Conservation (phyloP, 1,140 invertebrate genomes). For the Rhagoletis zephyria region DNA sequence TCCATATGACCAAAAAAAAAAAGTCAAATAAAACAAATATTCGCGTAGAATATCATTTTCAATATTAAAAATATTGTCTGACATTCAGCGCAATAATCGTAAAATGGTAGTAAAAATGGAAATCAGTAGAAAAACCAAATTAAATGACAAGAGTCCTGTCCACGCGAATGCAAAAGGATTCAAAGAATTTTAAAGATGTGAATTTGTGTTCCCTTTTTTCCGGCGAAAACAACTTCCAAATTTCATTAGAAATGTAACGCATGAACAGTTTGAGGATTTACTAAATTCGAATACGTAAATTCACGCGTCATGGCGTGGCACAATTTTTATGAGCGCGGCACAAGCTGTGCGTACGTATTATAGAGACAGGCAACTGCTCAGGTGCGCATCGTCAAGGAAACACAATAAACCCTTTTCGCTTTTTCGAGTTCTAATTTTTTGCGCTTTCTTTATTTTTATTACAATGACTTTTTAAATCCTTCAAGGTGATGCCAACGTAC, state of each 20-base stretch:
- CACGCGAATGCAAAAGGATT: too few relatives aligned
- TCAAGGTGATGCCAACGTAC: background rate
- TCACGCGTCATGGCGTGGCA: too few relatives aligned
- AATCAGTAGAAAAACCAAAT: background rate
- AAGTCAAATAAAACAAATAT: background rate
- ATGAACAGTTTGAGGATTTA: too few relatives aligned
- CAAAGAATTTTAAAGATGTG: too few relatives aligned
- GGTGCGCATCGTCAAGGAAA: background rate
- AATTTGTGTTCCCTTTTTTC: too few relatives aligned
- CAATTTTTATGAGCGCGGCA: too few relatives aligned
- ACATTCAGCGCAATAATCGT: background rate
- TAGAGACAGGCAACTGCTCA: background rate
- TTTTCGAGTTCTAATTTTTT: background rate
- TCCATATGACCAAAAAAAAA: too few relatives aligned
- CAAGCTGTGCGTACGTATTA: too few relatives aligned
- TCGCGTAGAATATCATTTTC: background rate
- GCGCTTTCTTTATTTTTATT: background rate
- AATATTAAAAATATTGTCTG: background rate
- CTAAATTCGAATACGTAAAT: too few relatives aligned
- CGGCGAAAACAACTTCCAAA: too few relatives aligned
- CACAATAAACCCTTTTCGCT: background rate
- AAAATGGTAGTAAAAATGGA: background rate
- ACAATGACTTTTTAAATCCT: background rate
- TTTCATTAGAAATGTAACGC: too few relatives aligned
- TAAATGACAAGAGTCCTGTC: background rate